phyloP scores from a whole-genome alignment of 1,140 invertebrate genomes.

The Bombus impatiens region DNA sequence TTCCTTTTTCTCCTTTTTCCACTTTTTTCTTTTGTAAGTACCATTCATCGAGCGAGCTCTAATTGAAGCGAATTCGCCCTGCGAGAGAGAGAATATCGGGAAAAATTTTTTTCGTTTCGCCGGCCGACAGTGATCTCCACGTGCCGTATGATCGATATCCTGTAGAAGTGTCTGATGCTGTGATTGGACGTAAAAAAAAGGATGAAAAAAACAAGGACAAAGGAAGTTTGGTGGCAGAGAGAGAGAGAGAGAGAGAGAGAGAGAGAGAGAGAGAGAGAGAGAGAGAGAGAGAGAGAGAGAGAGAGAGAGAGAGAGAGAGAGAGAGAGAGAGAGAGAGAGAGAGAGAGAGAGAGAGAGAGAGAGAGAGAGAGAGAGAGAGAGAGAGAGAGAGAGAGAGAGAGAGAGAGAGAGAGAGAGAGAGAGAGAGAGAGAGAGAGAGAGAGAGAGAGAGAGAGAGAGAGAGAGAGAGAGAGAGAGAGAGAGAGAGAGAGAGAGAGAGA shows the following conservation, averaged over 20 bases:
- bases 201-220: neutral
- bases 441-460: neutral
- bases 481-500: neutral
- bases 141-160: slow-evolving; percentile 62
- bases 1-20: slow-evolving; percentile 1
- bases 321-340: neutral
- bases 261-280: no score
- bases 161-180: slow-evolving; percentile 55
- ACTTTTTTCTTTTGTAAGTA: slow-evolving; percentile 46
- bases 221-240: neutral
- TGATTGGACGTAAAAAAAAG: slow-evolving; percentile 59
- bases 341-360: neutral
- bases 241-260: neutral
- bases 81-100: slow-evolving; percentile 42
- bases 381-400: neutral
- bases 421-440: neutral
- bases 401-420: neutral
- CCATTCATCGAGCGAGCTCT: slow-evolving; percentile 64
- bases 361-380: neutral
- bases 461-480: neutral
- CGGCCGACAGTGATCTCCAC: slow-evolving; percentile 54
- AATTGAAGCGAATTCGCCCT: slow-evolving; percentile 62
- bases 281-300: no score
- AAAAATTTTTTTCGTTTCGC: slow-evolving; percentile 58
- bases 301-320: neutral